Conservation (phyloP, 2,797 vertebrate species). For the Chaetophractus vellerosus region DNA sequence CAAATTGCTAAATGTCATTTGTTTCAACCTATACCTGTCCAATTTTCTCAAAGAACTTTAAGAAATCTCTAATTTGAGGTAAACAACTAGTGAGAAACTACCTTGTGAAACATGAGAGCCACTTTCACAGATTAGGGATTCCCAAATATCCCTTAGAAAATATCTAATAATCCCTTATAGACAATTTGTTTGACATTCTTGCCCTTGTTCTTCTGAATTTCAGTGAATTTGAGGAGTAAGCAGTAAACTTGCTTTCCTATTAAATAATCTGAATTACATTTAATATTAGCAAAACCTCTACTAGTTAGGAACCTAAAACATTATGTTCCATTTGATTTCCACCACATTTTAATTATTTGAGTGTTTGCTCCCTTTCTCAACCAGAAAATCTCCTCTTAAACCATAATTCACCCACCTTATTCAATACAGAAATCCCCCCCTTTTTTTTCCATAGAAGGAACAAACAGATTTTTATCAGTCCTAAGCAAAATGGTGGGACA, state of each 20-base stretch:
- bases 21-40: conserved; percentile 80
- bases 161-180: conserved; percentile 75
- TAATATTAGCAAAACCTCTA: conserved; percentile 66
- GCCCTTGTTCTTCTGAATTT: conserved; percentile 80
- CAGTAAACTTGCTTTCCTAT: conserved; percentile 72
- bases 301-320: conserved; percentile 6
- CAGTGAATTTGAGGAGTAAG: conserved; percentile 73
- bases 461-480: conserved; percentile 40
- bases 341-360: conserved; percentile 54
- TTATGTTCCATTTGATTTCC: background rate
- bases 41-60: conserved; percentile 81
- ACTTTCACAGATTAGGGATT: conserved; percentile 74
- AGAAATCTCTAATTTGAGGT: conserved; percentile 79
- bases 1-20: conserved; percentile 82
- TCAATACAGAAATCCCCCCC: conserved; percentile 39
- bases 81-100: conserved; percentile 77
- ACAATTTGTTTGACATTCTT: conserved; percentile 64
- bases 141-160: conserved; percentile 77
- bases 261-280: conserved; percentile 73
- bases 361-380: conserved; percentile 22
- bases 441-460: conserved; percentile 41
- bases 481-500: conserved; percentile 35
- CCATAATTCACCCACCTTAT: conserved; percentile 40
- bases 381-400: conserved; percentile 55
- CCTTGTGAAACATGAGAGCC: conserved; percentile 74